phyloP scores from a whole-genome alignment of 2,113 vertebrate genomes.

The Rhinopithecus roxellana region DNA sequence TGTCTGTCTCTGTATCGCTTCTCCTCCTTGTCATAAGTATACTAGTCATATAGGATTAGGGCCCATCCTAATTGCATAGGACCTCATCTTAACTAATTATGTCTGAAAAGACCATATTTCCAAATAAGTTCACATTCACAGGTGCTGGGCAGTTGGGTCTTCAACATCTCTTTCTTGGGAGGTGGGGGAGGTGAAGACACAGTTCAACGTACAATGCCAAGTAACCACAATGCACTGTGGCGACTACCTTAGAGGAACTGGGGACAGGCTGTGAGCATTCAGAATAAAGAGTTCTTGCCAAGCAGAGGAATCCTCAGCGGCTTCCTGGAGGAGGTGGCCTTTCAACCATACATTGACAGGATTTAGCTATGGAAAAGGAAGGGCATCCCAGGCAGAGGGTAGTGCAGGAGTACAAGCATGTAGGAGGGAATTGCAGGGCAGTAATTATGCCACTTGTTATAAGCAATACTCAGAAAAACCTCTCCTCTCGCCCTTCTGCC shows the following conservation, averaged over 20 bases:
- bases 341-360: neutral
- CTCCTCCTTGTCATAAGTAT: neutral
- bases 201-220: neutral
- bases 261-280: neutral
- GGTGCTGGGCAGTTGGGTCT: neutral
- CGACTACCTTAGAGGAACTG: neutral
- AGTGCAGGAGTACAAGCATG: accelerated
- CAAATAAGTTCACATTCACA: neutral
- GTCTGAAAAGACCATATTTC: neutral
- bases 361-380: neutral
- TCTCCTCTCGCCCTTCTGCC: neutral
- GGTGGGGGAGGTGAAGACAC: too few species aligned
- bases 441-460: neutral
- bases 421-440: neutral
- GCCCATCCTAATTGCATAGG: neutral
- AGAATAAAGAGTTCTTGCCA: neutral
- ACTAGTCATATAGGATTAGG: neutral
- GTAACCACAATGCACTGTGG: neutral
- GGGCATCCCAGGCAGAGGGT: neutral
- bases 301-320: neutral
- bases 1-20: neutral
- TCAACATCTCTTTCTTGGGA: neutral
- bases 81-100: neutral
- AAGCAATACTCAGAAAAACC: neutral
- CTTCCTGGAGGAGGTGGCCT: conserved; percentile 19